These are phyloP conservation scores for Fragum sueziense DNA, from an alignment of 2,888 invertebrate species.

Conservation along the genomic window DNA sequence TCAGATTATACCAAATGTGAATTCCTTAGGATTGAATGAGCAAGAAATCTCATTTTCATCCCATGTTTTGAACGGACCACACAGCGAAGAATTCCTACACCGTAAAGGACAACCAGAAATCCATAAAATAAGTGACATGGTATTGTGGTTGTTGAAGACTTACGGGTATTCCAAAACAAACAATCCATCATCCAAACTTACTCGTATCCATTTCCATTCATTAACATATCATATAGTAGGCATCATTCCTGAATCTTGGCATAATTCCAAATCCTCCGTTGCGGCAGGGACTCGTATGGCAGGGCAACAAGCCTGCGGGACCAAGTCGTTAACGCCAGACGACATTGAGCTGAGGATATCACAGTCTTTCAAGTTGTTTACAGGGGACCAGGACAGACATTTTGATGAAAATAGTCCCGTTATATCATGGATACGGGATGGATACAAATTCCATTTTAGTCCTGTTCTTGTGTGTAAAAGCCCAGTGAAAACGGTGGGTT, in stretches of 20 bases:
- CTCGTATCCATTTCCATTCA: slow-evolving; percentile 83
- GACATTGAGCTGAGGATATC: slow-evolving; percentile 81
- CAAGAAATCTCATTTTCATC: slow-evolving; percentile 83
- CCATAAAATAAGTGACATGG: slow-evolving; percentile 83
- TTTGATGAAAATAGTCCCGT: slow-evolving; percentile 78
- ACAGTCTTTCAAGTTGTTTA: slow-evolving; percentile 75
- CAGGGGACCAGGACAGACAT: slow-evolving; percentile 65
- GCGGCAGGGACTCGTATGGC: slow-evolving; percentile 83
- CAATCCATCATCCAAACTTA: slow-evolving; percentile 78
- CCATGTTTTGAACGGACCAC: slow-evolving; percentile 81
- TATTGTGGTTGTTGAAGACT: slow-evolving; percentile 82
- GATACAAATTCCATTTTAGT: slow-evolving; percentile 82
- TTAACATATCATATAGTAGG: slow-evolving; percentile 83
- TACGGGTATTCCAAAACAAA: slow-evolving; percentile 80
- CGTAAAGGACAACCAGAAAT: slow-evolving; percentile 79
- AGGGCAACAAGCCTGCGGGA: slow-evolving; percentile 82
- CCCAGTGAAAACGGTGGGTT: slow-evolving; percentile 83
- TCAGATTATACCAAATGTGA: slow-evolving; percentile 79
- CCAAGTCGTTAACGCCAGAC: slow-evolving; percentile 69
- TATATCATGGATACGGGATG: slow-evolving; percentile 81
- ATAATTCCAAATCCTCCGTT: slow-evolving; percentile 81
- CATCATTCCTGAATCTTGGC: slow-evolving; percentile 80
- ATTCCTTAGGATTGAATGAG: slow-evolving; percentile 83
- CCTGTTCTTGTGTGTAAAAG: slow-evolving; percentile 83
- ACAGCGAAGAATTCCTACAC: slow-evolving; percentile 65